phyloP scores from a whole-genome alignment of 1,140 invertebrate species.

The Nixonia krombeini region DNA sequence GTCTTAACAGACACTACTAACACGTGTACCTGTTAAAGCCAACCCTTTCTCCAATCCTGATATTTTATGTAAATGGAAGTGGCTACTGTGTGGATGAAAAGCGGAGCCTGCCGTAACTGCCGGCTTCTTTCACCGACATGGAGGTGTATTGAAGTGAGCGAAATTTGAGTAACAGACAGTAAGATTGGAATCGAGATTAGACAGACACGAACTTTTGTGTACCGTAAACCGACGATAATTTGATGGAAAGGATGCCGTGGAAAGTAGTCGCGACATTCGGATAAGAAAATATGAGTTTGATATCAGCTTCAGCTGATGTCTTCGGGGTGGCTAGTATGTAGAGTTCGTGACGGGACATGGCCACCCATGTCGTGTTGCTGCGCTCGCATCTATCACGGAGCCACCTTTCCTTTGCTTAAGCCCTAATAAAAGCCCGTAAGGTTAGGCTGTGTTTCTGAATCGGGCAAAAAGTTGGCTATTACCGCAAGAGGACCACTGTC shows the following conservation, averaged over 20 bases:
- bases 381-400: conserved; percentile 70
- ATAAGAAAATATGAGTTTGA: conserved; percentile 42
- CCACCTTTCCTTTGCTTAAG: conserved; percentile 67
- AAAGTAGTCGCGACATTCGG: conserved; percentile 1
- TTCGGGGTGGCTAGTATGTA: conserved; percentile 68
- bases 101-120: neutral
- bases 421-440: conserved; percentile 65
- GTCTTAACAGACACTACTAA: conserved; percentile 14
- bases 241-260: too few species aligned
- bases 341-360: conserved; percentile 61
- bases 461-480: conserved; percentile 60
- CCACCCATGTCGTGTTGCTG: conserved; percentile 70
- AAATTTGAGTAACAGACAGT: too few species aligned
- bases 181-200: too few species aligned
- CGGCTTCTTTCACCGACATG: too few species aligned
- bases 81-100: neutral
- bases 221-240: too few species aligned
- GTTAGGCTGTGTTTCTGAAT: conserved; percentile 60
- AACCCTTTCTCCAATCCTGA: conserved; percentile 15
- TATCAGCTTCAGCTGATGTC: conserved; percentile 62
- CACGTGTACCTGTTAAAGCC: conserved; percentile 14
- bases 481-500: conserved; percentile 42
- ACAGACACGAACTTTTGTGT: too few species aligned
- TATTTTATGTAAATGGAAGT: conserved; percentile 14
- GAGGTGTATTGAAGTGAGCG: too few species aligned